Conservation (phyloP, 64 coral and sea anemone genomes). For the Cladopsammia gracilis region DNA sequence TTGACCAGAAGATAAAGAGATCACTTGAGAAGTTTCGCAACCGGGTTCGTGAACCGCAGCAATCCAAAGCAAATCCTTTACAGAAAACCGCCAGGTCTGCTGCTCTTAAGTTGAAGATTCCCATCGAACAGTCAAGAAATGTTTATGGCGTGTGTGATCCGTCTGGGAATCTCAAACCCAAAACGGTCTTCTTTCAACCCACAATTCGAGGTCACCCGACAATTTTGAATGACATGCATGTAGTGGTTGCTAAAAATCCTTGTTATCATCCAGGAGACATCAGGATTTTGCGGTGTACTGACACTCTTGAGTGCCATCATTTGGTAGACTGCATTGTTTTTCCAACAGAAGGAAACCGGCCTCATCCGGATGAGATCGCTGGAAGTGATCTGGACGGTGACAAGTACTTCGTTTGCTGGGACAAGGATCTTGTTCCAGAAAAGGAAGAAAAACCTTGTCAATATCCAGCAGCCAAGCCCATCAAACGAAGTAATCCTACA, state of each 20-base stretch:
- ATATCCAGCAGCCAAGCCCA: conserved; percentile 69
- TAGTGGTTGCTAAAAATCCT: conserved; percentile 89
- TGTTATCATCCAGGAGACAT: conserved; percentile 92
- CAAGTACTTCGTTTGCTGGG: conserved; percentile 94
- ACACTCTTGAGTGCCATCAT: conserved; percentile 64
- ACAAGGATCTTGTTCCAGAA: conserved; percentile 76
- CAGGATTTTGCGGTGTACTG: conserved; percentile 69
- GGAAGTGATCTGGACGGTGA: conserved; percentile 93
- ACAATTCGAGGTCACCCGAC: conserved; percentile 76
- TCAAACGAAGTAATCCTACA: background rate
- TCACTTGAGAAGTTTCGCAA: conserved; percentile 46
- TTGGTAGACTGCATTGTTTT: conserved; percentile 95
- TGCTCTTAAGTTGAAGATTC: conserved; percentile 70
- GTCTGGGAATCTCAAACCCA: conserved; percentile 52
- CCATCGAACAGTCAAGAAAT: conserved; percentile 87
- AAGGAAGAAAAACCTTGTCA: conserved; percentile 43
- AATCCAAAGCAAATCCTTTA: conserved; percentile 30
- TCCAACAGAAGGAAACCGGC: conserved; percentile 77
- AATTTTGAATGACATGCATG: conserved; percentile 50
- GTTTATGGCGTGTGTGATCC: conserved; percentile 96
- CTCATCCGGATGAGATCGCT: conserved; percentile 92
- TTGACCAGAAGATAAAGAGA: conserved; percentile 18
- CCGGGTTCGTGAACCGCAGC: conserved; percentile 31
- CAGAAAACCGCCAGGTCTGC: conserved; percentile 72
- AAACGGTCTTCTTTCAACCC: conserved; percentile 78